Percentiles rank a stretch among this genome's conserved stretches.
Conservation (phyloP, 23 tunicate genomes). For the Trididemnum miniatum region DNA sequence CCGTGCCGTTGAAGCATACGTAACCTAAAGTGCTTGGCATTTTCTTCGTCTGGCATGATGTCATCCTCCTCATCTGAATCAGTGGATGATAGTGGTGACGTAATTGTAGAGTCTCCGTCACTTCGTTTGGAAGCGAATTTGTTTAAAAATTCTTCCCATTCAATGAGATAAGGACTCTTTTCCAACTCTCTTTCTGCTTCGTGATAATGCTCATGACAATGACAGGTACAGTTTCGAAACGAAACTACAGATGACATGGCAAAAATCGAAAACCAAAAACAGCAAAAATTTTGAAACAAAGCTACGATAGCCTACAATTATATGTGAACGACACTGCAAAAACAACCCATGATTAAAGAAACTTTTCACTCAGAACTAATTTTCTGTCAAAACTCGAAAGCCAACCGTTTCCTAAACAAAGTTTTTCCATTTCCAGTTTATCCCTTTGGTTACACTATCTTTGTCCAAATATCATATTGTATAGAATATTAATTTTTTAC, state of each 20-base stretch:
- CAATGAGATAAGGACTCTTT: slow-evolving; percentile 1
- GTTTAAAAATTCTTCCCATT: slow-evolving; percentile 12
- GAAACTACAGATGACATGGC: background rate
- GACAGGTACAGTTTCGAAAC: background rate
- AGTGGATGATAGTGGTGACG: background rate
- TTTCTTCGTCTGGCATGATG: background rate
- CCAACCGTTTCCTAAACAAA: too few species aligned
- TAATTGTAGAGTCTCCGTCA: background rate
- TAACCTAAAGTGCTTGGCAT: background rate
- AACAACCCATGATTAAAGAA: too few species aligned
- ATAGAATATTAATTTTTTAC: too few species aligned
- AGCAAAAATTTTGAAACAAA: too few species aligned
- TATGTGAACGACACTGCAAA: too few species aligned
- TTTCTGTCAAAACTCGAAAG: too few species aligned
- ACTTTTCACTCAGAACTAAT: too few species aligned
- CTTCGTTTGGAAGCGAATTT: background rate
- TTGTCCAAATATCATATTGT: too few species aligned
- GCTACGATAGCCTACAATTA: too few species aligned
- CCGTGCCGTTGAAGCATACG: slow-evolving; percentile 16
- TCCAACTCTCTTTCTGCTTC: background rate
- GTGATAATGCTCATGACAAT: background rate
- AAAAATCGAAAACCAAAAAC: background rate
- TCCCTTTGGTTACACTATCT: too few species aligned
- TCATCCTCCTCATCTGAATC: slow-evolving; percentile 12
- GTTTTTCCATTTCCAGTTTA: too few species aligned